Evolutionary conservation across 2,888 invertebrate genomes (phyloP), one percentile per base, ranked within the genome.

Genomic region (Philaethria dido): DNA sequence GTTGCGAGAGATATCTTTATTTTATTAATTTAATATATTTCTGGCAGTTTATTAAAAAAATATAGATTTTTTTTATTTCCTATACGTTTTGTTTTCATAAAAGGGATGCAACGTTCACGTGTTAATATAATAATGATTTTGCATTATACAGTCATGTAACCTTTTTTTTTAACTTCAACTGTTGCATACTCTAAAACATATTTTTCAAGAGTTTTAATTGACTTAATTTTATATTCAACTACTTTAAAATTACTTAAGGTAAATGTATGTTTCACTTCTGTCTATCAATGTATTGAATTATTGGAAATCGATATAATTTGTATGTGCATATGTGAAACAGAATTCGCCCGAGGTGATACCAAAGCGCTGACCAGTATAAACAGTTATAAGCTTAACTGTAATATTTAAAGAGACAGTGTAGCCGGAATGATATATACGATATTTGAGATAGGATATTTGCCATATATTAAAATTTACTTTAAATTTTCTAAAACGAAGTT

Each of bases 121-220:
- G n/a, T n/a, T n/a, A n/a, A n/a, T n/a, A n/a, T n/a, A n/a, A n/a
- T n/a, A n/a, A n/a, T n/a, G 1, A 33, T 3, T 39, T 13, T 13
- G 39, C 11, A 13, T 39, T 20, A 11, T 13, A 47, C 3, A 13
- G 20, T 47, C 11, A 20, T 22, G 22, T 13, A 47, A 47, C 11
- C 29, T 55, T 55, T 39, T 16, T 20, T 55, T 39, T 39, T 36
- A 36, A 36, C 16, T 6, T 18, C 14, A 18, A 55, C 20, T 39
- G 20, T 47, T 47, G 54, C 20, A 55, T 8, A 55, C 39, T 39
- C 9, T 20, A 20, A 55, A 36, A 14, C 9, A n/a, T n/a, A n/a
- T n/a, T n/a, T 39, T n/a, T 55, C 22, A 39, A 22, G 47, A 47
- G 8, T 39, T 55, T 20, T 39, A 50, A 39, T 55, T 39, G 39